Conservation (phyloP, 2,797 vertebrate species). For the Paedocypris micromegethes region DNA sequence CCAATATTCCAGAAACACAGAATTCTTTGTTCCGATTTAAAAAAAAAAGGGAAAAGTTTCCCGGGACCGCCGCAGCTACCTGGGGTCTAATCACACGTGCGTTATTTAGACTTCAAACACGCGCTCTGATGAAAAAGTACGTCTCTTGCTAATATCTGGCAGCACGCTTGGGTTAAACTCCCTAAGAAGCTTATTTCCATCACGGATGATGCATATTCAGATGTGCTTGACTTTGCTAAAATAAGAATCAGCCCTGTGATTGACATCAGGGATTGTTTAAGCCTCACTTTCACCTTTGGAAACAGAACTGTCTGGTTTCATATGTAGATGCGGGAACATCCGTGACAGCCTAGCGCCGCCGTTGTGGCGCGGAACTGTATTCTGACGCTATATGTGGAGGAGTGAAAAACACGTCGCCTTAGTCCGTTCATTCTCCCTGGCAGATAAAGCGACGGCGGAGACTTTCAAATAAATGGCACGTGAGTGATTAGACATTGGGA, state of each 20-base stretch:
- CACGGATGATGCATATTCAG: slow-evolving; percentile 76
- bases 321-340: slow-evolving; percentile 59
- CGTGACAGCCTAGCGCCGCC: slow-evolving; percentile 61
- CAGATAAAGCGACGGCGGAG: slow-evolving; percentile 36
- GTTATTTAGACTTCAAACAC: slow-evolving; percentile 75
- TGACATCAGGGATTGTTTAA: slow-evolving; percentile 68
- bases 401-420: slow-evolving; percentile 37
- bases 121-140: slow-evolving; percentile 55
- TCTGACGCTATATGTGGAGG: slow-evolving; percentile 42
- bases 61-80: slow-evolving; percentile 58
- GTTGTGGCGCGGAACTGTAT: slow-evolving; percentile 25
- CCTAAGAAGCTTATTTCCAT: slow-evolving; percentile 61
- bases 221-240: slow-evolving; percentile 70
- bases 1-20: slow-evolving; percentile 56
- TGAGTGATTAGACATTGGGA: slow-evolving; percentile 15
- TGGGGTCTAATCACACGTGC: slow-evolving; percentile 66
- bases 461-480: slow-evolving; percentile 36
- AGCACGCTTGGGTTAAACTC: slow-evolving; percentile 68
- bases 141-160: slow-evolving; percentile 74
- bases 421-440: slow-evolving; percentile 29
- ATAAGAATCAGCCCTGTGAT: slow-evolving; percentile 64
- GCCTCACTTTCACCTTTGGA: slow-evolving; percentile 69
- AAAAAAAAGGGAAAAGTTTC: slow-evolving; percentile 48
- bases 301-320: slow-evolving; percentile 70
- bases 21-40: slow-evolving; percentile 62